Evolutionary conservation across 1,140 invertebrate species (phyloP).

Genomic region (Dendrolimus punctatus): DNA sequence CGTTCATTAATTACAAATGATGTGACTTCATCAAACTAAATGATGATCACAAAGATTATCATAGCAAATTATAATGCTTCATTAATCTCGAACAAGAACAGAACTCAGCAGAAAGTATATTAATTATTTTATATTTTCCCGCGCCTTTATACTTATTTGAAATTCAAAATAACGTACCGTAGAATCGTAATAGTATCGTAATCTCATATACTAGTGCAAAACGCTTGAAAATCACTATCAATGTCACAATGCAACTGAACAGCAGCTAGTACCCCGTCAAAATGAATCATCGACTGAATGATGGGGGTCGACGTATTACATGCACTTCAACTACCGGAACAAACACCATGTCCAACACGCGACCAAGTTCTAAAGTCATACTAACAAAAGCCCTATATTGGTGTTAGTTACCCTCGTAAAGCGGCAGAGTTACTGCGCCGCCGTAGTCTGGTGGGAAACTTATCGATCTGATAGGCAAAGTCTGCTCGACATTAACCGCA

Average conservation of each 20-base stretch:
- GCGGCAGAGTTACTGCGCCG: slow-evolving; percentile 45
- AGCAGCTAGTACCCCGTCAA: slow-evolving; percentile 9
- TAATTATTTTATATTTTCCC: no score
- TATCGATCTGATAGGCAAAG: slow-evolving; percentile 51
- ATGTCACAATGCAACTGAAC: slow-evolving; percentile 5
- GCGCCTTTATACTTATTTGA: not conserved
- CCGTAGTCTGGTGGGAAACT: slow-evolving; percentile 27
- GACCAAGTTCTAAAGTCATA: slow-evolving; percentile 23
- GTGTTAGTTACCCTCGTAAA: slow-evolving; percentile 23
- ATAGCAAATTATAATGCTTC: no score
- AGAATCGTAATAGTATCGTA: slow-evolving; percentile 60
- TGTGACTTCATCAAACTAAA: no score
- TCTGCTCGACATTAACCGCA: slow-evolving; percentile 31
- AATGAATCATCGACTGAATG: slow-evolving; percentile 23
- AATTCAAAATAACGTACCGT: slow-evolving; percentile 30
- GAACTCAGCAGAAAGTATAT: no score
- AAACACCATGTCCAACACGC: slow-evolving; percentile 16
- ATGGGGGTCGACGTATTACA: slow-evolving; percentile 12
- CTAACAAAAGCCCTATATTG: slow-evolving; percentile 9
- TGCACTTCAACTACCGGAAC: slow-evolving; percentile 20
- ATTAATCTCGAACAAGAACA: not conserved
- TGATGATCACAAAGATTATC: no score
- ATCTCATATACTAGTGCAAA: slow-evolving; percentile 38
- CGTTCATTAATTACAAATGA: no score
- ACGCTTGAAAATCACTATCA: slow-evolving; percentile 9